A percentile compares a stretch with the other conserved stretches of the same genome.
These are phyloP conservation scores for Cichladusa arquata DNA, from an alignment of 2,113 vertebrate species.

Conservation along the genomic window DNA sequence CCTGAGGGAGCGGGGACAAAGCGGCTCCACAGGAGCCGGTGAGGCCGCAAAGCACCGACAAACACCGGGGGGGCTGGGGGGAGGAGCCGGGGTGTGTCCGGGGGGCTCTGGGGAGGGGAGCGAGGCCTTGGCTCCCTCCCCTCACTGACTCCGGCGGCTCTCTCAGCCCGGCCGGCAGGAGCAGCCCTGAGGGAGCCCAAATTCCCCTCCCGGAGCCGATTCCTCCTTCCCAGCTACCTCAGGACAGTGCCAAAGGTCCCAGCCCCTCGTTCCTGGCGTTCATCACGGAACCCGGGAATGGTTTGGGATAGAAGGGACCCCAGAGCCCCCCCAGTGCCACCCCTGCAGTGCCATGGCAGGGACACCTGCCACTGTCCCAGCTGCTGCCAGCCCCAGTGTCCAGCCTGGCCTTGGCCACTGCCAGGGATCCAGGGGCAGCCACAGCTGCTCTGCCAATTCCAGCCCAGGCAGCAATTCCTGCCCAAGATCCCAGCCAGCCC, in stretches of 20 bases:
- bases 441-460: background rate
- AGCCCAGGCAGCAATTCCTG: too few relatives aligned
- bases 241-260: background rate
- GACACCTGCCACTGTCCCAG: background rate
- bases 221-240: background rate
- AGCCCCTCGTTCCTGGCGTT: background rate
- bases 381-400: background rate
- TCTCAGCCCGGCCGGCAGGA: fast-evolving
- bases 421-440: background rate
- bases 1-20: fast-evolving
- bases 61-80: background rate
- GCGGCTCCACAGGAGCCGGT: background rate
- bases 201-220: background rate
- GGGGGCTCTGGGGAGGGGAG: background rate
- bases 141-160: fast-evolving
- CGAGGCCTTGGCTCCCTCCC: fast-evolving
- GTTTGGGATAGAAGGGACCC: fast-evolving
- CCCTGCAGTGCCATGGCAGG: background rate
- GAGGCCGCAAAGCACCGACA: fast-evolving
- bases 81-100: background rate
- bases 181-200: fast-evolving
- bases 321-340: fast-evolving
- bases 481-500: too few relatives aligned
- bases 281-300: fast-evolving
- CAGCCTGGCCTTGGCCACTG: background rate